Conservation (phyloP, 2,888 invertebrate genomes). For the Oeneis ivallda region DNA sequence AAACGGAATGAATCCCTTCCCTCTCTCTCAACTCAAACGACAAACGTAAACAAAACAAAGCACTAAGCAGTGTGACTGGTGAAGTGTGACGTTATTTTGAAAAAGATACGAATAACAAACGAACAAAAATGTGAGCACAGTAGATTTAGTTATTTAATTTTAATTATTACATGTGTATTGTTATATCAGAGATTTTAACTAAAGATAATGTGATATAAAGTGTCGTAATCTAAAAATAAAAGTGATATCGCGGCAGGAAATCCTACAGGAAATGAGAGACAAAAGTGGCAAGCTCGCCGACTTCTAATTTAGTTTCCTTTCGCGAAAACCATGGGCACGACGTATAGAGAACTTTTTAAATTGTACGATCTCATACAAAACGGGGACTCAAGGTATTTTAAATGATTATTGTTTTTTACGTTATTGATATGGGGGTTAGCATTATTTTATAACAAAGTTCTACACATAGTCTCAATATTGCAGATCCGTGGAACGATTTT, state of each 20-base stretch:
- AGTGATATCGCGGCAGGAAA: conserved; percentile 60
- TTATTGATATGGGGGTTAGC: neutral
- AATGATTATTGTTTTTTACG: conserved; percentile 31
- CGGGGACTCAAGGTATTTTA: conserved; percentile 79
- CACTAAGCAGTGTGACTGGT: conserved; percentile 42
- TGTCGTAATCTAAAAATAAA: conserved; percentile 48
- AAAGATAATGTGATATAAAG: conserved; percentile 28
- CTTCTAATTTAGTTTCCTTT: conserved; percentile 52
- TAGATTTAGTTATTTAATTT: conserved; percentile 30
- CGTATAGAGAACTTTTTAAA: conserved; percentile 73
- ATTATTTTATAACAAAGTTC: conserved; percentile 21
- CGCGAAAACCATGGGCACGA: conserved; percentile 65
- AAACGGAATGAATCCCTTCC: conserved; percentile 43
- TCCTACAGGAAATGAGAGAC: conserved; percentile 69
- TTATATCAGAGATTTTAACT: conserved; percentile 22
- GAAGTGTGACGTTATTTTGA: conserved; percentile 67
- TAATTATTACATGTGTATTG: conserved; percentile 15
- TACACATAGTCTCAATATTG: conserved; percentile 46
- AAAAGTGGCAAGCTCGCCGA: conserved; percentile 58
- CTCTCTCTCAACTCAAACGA: conserved; percentile 44
- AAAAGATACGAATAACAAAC: conserved; percentile 56
- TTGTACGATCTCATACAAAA: conserved; percentile 85
- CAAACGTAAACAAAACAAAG: conserved; percentile 69
- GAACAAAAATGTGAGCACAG: conserved; percentile 45
- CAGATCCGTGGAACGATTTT: conserved; percentile 68